Evolutionary conservation across 2,113 vertebrate genomes (phyloP).

Genomic region (Lota lota): DNA sequence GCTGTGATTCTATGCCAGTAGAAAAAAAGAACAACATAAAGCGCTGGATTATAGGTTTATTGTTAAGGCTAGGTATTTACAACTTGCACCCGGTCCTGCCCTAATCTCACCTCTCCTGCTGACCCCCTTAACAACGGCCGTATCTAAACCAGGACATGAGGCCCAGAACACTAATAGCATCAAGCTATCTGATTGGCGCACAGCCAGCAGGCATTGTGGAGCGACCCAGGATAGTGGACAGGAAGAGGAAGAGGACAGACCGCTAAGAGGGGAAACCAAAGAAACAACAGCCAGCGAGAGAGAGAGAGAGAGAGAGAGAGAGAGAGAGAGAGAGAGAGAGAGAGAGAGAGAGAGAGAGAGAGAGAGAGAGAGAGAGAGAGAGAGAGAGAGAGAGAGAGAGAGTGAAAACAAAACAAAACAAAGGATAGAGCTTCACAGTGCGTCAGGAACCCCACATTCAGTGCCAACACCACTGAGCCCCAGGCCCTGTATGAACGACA

Average conservation of each 20-base stretch:
- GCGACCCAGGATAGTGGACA: conserved; percentile 77
- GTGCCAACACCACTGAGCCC: neutral
- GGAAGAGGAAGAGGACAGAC: conserved; percentile 90
- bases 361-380: conserved; percentile 1
- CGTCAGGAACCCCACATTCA: neutral
- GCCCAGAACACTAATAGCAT: conserved; percentile 58
- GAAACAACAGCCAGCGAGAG: conserved; percentile 85
- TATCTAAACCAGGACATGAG: conserved; percentile 49
- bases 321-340: neutral
- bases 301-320: conserved; percentile 80
- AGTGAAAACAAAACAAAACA: conserved; percentile 11
- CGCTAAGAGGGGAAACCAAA: conserved; percentile 86
- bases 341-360: conserved; percentile 11
- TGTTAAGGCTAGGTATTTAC: neutral
- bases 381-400: neutral
- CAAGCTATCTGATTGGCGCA: conserved; percentile 76
- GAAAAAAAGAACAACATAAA: no score
- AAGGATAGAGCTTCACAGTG: neutral
- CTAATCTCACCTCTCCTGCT: conserved; percentile 16
- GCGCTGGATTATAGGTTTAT: neutral
- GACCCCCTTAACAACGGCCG: conserved; percentile 25
- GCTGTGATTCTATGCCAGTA: no score
- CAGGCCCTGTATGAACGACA: no score
- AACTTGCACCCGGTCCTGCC: neutral
- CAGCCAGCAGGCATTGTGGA: conserved; percentile 78